Evolutionary conservation across 2,113 vertebrate genomes (phyloP), one percentile per base, ranked within the genome.

Genomic region (Riparia riparia): DNA sequence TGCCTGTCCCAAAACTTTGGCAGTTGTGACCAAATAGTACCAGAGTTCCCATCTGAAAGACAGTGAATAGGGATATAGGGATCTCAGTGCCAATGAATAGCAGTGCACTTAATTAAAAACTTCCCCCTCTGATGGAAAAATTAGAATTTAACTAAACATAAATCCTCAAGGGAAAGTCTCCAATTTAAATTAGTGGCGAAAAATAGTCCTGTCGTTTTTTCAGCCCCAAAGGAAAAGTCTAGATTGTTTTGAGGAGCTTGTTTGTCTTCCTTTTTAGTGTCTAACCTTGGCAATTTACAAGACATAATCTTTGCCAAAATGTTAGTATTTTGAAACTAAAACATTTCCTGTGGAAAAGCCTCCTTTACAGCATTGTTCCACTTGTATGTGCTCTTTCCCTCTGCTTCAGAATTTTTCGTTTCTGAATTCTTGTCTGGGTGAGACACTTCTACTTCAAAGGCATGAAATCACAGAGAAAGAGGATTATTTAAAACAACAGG

Each of bases 11-110:
- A 89, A 45, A 61, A 4, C 10, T 5, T 17, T 57, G 17, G 7
- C 9, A 3, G 0, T 21, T 49, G 34, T 22, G 22, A 45, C 14
- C 8, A 68, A 15, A 13, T 3, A 24, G 20, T 2, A 2, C 6
- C 65, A 87, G 34, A 47, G 3, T 9, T 81, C 25, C 31, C 31
- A 20, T 49, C 11, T 89, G 42, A 70, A 83, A 77, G 13, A 44
- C 21, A 41, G 14, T 37, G 45, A 78, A 74, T 7, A 3, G 8
- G 6, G 8, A 57, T 31, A 56, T 19, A 51, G 4, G 2, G 80
- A 57, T 14, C 17, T 60, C 41, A 37, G 31, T 51, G 32, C 0
- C 56, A 64, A 7, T 9, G 24, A 53, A 7, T 14, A 76, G 14
- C 4, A 50, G 34, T 4, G n/a, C 50, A 32, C 2, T 45, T 44